Base-by-base conservation (phyloP, 2,888 invertebrate species). In the Steinernema hermaphroditum region DNA sequence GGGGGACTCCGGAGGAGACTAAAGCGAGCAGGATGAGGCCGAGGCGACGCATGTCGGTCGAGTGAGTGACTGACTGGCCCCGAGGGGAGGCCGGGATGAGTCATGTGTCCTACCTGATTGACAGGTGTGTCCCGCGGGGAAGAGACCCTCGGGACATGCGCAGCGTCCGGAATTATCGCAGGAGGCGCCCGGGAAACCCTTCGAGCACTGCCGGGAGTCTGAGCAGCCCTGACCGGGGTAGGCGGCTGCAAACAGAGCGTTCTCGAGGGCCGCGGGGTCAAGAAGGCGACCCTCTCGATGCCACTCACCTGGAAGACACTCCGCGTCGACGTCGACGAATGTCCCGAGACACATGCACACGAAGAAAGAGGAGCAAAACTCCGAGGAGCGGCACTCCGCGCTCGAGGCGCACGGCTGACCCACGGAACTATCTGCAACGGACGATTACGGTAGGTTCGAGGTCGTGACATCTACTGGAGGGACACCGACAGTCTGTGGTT, bases 211-310 rank as follows among this genome's bases (percentile, higher is more conserved):
- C 9, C 81, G 75, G 9, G 78, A 71, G 70, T 85, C 85, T 43
- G 81, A 79, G 74, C 85, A 85, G 34, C 85, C 84, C 69, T 82
- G 79, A 8, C 85, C 85, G 9, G 85, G 85, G 71, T 82, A 82
- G 27, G 84, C 77, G 1, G 80, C 83, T 84, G 74, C 73, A 81
- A 76, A 62, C 41, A 50, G 16, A 57, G n/a, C n/a, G 4, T 46
- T 54, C 54, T 14, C 43, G 43, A 41, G 34, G 62, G 62, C 32
- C 62, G 32, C 27, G 16, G 62, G 34, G 62, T 62, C 22, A 19
- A 24, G 46, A 19, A 46, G n/a, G 22, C 29, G 34, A 19, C 32
- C 68, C 37, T 12, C 37, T 37, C 37, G 37, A 37, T 8, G 1
- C n/a, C n/a, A 46, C 68, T 73, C 62, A 83, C 83, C 80, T 70